phyloP scores from a whole-genome alignment of 2,797 vertebrate species.

The Molossus molossus region DNA sequence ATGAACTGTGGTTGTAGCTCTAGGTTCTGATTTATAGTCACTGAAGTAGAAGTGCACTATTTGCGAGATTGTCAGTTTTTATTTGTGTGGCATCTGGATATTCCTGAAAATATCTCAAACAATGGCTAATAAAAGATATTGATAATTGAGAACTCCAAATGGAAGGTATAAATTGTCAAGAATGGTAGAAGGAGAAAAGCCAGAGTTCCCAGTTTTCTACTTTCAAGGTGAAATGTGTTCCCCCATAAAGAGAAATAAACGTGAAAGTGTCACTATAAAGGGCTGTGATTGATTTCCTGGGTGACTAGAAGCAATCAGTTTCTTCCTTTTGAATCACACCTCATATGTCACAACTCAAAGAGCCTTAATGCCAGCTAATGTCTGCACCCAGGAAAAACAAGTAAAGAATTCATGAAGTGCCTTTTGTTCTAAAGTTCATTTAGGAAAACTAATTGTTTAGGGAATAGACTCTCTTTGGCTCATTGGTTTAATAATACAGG shows the following conservation, averaged over 20 bases:
- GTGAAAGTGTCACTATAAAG: slow-evolving; percentile 40
- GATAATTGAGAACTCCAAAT: slow-evolving; percentile 68
- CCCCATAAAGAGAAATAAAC: slow-evolving; percentile 60
- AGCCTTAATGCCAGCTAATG: slow-evolving; percentile 68
- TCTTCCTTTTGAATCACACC: slow-evolving; percentile 67
- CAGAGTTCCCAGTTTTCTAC: slow-evolving; percentile 13
- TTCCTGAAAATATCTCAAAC: slow-evolving; percentile 73
- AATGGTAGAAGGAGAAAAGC: not conserved
- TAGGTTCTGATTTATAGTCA: slow-evolving; percentile 47
- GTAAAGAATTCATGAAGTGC: slow-evolving; percentile 68
- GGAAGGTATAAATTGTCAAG: slow-evolving; percentile 46
- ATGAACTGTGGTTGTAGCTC: not conserved
- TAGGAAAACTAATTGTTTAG: slow-evolving; percentile 84
- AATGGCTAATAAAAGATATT: slow-evolving; percentile 75
- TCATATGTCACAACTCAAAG: slow-evolving; percentile 76
- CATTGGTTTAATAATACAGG: slow-evolving; percentile 82
- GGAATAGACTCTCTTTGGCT: slow-evolving; percentile 78
- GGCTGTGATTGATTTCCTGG: slow-evolving; percentile 70
- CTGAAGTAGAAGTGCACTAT: slow-evolving; percentile 32
- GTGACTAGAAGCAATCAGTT: slow-evolving; percentile 47
- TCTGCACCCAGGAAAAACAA: slow-evolving; percentile 72
- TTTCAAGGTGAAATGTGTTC: slow-evolving; percentile 56
- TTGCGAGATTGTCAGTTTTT: slow-evolving; percentile 56
- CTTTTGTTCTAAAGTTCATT: slow-evolving; percentile 79
- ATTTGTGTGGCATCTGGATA: slow-evolving; percentile 64